These are phyloP conservation scores for Diorhabda carinulata DNA, from an alignment of 1,140 invertebrate species.

Conservation along the genomic window DNA sequence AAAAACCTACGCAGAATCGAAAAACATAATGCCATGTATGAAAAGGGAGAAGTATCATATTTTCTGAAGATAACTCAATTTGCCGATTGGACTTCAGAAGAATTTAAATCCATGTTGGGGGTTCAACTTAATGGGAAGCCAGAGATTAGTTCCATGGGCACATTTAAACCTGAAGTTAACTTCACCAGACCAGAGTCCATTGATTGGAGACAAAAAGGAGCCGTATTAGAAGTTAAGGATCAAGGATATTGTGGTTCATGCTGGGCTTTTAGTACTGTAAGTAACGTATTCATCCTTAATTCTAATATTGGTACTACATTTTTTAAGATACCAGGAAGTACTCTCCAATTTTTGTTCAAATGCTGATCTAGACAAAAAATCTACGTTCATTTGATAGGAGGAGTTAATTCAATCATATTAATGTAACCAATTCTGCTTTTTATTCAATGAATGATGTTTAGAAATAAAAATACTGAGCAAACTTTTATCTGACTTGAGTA, in stretches of 20 bases:
- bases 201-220: slow-evolving; percentile 36
- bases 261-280: slow-evolving; percentile 55
- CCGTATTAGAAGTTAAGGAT: slow-evolving; percentile 37
- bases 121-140: no score
- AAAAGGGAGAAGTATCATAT: slow-evolving; percentile 5
- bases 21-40: slow-evolving; percentile 13
- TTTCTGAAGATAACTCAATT: slow-evolving; percentile 7
- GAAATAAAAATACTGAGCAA: no score
- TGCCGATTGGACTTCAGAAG: slow-evolving; percentile 11
- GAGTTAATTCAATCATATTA: no score
- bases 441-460: no score
- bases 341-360: no score
- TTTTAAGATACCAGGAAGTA: no score
- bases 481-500: no score
- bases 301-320: no score
- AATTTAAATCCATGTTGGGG: background rate
- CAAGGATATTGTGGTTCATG: slow-evolving; percentile 49
- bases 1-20: slow-evolving; percentile 14
- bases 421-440: no score
- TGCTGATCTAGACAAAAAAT: no score
- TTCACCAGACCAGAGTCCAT: background rate
- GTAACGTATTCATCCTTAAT: slow-evolving; percentile 19
- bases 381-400: no score
- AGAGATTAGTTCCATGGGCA: no score
- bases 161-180: background rate